Base-by-base conservation (phyloP, 2,888 invertebrate species). In the Choreutis nemorana region DNA sequence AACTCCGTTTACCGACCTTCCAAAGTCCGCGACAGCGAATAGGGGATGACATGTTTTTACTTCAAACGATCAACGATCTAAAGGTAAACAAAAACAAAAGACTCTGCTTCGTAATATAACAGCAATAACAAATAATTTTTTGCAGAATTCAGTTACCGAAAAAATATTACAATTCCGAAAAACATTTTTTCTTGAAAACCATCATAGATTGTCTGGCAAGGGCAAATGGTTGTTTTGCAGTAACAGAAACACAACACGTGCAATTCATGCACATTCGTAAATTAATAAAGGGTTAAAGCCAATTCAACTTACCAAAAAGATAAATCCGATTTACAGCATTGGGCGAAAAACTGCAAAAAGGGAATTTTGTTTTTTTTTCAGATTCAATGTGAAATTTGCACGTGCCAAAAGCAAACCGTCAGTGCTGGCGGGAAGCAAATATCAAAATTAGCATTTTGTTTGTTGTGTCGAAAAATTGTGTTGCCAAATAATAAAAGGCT, bases 381-480 rank as follows among this genome's bases (percentile, higher is more conserved):
- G n/a, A 57, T 50, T 43, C 34, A 60, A 46, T 53, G 55, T 60
- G 26, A 70, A 64, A 72, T n/a, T 65, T 66, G 70, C 77, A 78
- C 78, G 78, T 77, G 78, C 77, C 64, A 70, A 75, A 73, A 59
- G 55, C 63, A 67, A 70, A 67, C 77, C 71, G 73, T 72, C 71
- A 71, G 44, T 55, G 61, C 66, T 72, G 77, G 73, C 73, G 73
- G 71, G 73, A 75, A 72, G 64, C 55, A 63, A 67, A 35, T 58
- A 70, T 62, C 55, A 62, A 66, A 71, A 61, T n/a, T 53, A 52
- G 56, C 63, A 56, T 57, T 56, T 57, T 59, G n/a, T n/a, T n/a
- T n/a, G n/a, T n/a, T n/a, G n/a, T n/a, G n/a, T n/a, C n/a, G n/a
- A n/a, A n/a, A n/a, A n/a, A n/a, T n/a, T n/a, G n/a, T n/a, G n/a